A percentile compares a stretch with the other conserved stretches of the same genome.
These are phyloP conservation scores for Melanargia galathea DNA, from an alignment of 2,888 invertebrate genomes.

Conservation along the genomic window DNA sequence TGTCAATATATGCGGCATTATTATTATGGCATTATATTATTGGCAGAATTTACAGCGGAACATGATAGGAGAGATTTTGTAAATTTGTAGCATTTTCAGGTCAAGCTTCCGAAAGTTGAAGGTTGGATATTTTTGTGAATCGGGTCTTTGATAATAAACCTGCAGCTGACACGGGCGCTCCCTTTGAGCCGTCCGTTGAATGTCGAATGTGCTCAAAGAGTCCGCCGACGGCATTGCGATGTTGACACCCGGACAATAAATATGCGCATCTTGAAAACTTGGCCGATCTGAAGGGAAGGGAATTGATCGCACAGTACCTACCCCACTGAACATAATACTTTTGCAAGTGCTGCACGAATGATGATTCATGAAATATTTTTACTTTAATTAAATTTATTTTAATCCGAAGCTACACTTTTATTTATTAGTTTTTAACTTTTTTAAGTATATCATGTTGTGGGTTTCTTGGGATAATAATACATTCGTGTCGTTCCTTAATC, in stretches of 20 bases:
- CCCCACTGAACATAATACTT: conserved; percentile 7
- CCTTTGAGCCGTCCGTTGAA: conserved; percentile 34
- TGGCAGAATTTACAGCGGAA: not conserved
- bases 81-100: conserved; percentile 15
- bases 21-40: too few species aligned
- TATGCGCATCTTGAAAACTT: conserved; percentile 36
- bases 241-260: conserved; percentile 32
- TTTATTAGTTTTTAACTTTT: not conserved
- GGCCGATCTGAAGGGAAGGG: conserved; percentile 25
- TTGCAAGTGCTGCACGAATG: not conserved
- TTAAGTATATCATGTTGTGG: too few species aligned
- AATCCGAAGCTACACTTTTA: too few species aligned
- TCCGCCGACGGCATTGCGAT: conserved; percentile 32
- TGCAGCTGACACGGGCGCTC: conserved; percentile 28
- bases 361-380: not conserved
- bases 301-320: conserved; percentile 12
- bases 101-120: conserved; percentile 19
- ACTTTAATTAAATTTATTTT: too few species aligned
- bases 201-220: conserved; percentile 33
- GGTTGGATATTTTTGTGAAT: conserved; percentile 24
- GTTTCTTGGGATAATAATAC: too few species aligned
- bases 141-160: conserved; percentile 28
- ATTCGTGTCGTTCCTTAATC: too few species aligned
- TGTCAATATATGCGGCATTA: too few species aligned
- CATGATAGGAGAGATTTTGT: conserved; percentile 1